Evolutionary conservation across 2,888 invertebrate species (phyloP), one percentile per base, ranked within the genome.

Genomic region (Hemicrepidius hirtus): DNA sequence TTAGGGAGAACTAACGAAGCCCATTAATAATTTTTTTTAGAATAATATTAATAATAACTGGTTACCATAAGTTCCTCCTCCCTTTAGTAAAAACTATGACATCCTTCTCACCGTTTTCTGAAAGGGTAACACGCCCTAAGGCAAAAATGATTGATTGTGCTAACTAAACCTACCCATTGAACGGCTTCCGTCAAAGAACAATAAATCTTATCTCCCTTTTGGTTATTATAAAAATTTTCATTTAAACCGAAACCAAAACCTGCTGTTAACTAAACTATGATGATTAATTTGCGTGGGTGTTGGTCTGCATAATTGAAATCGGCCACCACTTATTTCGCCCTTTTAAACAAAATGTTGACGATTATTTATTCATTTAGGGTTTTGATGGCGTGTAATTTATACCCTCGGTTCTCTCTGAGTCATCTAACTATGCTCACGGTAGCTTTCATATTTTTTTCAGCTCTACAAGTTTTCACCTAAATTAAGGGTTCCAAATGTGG

Each of bases 401-500:
- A 67, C 50, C 60, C 53, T 5, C 32, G 13, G 37, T 49, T 57
- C 21, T 57, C 21, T 46, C 16, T 71, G 67, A 71, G 67, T 71
- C 71, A 71, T 71, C 71, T 57, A 57, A 37, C 37, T 12, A 21
- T 20, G 57, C 18, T 37, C 16, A 20, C 37, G 20, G 37, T 44
- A 63, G 46, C 67, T 66, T 68, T 68, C 60, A 68, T 68, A 63
- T 63, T 69, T 64, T n/a, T 65, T 72, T 72, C 64, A 28, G 49
- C 32, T 57, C 68, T 57, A 50, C 68, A 72, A 59, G 72, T 72
- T 72, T 72, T 72, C 59, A 68, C 68, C 53, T 72, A 72, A 72
- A 71, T 71, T 71, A 66, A 53, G 71, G 67, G 67, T 71, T 71
- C 66, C 62, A 71, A 71, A 72, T 68, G 68, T 28, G 71, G 49